These are phyloP conservation scores for Eupithecia subumbrata DNA, from an alignment of 2,888 invertebrate genomes.

Conservation along the genomic window DNA sequence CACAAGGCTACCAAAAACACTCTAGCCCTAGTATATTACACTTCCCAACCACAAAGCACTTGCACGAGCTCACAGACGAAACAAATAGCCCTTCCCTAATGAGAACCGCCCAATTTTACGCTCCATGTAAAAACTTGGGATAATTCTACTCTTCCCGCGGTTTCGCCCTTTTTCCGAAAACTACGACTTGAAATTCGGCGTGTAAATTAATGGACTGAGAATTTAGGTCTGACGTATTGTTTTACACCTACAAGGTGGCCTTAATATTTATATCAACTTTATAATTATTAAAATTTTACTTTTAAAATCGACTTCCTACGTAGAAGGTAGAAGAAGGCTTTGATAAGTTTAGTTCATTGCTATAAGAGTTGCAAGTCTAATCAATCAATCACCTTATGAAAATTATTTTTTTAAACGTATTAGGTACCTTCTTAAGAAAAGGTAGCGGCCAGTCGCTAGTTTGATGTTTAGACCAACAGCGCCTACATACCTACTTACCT, in stretches of 20 bases:
- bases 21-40: conserved; percentile 19
- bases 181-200: conserved; percentile 36
- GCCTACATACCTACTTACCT: too few species aligned
- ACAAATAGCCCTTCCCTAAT: conserved; percentile 68
- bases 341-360: too few species aligned
- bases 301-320: too few species aligned
- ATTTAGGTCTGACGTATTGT: conserved; percentile 23
- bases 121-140: conserved; percentile 47
- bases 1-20: conserved; percentile 2
- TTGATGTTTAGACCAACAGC: too few species aligned
- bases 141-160: conserved; percentile 55
- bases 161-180: conserved; percentile 46
- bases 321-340: too few species aligned
- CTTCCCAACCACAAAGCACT: conserved; percentile 24
- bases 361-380: too few species aligned
- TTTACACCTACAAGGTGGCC: background rate
- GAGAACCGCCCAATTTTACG: conserved; percentile 65
- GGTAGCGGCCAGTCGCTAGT: too few species aligned
- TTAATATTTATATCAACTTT: too few species aligned
- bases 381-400: too few species aligned
- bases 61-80: conserved; percentile 47
- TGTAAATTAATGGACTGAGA: conserved; percentile 40
- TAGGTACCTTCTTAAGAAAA: too few species aligned
- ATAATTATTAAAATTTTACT: too few species aligned
- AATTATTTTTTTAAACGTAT: too few species aligned